These are phyloP conservation scores for Ophion ventricosus DNA, from an alignment of 2,888 invertebrate species.

Conservation along the genomic window DNA sequence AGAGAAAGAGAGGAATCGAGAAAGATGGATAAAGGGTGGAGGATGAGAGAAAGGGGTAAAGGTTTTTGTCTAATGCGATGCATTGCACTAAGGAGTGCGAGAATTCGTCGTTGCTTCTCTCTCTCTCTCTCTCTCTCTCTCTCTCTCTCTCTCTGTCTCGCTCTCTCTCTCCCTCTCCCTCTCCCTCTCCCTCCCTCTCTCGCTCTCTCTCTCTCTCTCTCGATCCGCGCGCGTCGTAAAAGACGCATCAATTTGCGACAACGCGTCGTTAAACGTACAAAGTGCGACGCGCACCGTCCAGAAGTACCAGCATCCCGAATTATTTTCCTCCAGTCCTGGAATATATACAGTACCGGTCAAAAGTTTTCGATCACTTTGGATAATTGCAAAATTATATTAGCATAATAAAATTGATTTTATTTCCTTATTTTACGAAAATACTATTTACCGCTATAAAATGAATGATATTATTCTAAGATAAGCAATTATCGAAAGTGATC, in stretches of 20 bases:
- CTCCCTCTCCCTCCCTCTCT: neutral
- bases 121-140: neutral
- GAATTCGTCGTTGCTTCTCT: slow-evolving; percentile 26
- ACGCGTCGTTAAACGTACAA: slow-evolving; percentile 55
- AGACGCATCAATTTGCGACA: slow-evolving; percentile 60
- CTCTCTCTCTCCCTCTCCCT: neutral
- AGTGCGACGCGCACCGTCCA: neutral
- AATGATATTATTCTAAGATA: too few relatives aligned
- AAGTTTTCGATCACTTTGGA: too few relatives aligned
- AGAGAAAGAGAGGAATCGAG: neutral
- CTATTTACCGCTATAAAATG: too few relatives aligned
- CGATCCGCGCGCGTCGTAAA: slow-evolving; percentile 41
- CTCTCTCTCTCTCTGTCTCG: neutral
- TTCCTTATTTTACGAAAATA: too few relatives aligned
- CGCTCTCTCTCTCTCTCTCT: neutral
- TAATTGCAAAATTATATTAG: too few relatives aligned
- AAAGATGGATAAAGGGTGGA: too few relatives aligned
- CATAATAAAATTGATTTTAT: too few relatives aligned
- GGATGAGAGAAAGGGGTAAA: slow-evolving; percentile 6
- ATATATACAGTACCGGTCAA: neutral
- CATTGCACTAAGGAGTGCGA: slow-evolving; percentile 47
- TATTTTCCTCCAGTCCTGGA: slow-evolving; percentile 2
- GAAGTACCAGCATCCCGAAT: neutral
- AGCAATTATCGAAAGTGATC: too few relatives aligned
- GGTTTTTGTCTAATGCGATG: slow-evolving; percentile 54